A percentile compares a stretch with the other conserved stretches of the same genome.
phyloP scores from a whole-genome alignment of 2,888 invertebrate genomes.

The Lasioglossum morio region DNA sequence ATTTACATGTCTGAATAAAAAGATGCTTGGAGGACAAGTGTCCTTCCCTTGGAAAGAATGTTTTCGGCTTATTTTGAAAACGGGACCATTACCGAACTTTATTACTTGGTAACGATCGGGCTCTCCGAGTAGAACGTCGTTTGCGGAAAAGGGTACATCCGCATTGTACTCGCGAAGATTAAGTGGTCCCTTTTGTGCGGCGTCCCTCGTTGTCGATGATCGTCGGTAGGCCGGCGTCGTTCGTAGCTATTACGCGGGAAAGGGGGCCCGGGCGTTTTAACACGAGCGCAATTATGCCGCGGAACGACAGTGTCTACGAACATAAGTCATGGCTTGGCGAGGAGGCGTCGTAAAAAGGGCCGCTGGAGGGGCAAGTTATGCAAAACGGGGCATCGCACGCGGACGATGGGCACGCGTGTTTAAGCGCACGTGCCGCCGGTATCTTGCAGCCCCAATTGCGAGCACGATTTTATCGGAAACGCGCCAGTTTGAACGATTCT shows the following conservation, averaged over 20 bases:
- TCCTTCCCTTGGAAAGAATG: neutral
- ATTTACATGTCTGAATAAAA: no score
- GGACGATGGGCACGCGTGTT: conserved; percentile 34
- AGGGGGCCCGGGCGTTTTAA: conserved; percentile 56
- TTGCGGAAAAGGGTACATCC: conserved; percentile 69
- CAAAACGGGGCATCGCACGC: conserved; percentile 23
- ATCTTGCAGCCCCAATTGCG: conserved; percentile 1
- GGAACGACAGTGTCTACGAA: conserved; percentile 65
- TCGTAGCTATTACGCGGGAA: conserved; percentile 63
- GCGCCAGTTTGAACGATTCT: neutral
- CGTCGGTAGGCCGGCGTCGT: conserved; percentile 50
- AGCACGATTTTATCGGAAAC: conserved; percentile 16
- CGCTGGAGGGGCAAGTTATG: conserved; percentile 45
- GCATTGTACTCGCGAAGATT: conserved; percentile 68
- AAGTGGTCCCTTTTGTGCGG: conserved; percentile 64
- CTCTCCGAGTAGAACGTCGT: conserved; percentile 53
- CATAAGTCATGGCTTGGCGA: conserved; percentile 73
- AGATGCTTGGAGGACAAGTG: neutral
- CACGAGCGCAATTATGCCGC: conserved; percentile 61
- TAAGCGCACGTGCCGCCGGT: conserved; percentile 30
- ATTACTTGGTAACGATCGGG: conserved; percentile 68
- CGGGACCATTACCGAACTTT: conserved; percentile 64
- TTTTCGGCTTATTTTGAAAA: conserved; percentile 46
- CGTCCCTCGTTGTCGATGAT: conserved; percentile 45
- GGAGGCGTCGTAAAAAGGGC: conserved; percentile 69